These are phyloP conservation scores for Spongia lamella DNA, from an alignment of 37 sponge, comb jelly and placozoan genomes.

Conservation along the genomic window DNA sequence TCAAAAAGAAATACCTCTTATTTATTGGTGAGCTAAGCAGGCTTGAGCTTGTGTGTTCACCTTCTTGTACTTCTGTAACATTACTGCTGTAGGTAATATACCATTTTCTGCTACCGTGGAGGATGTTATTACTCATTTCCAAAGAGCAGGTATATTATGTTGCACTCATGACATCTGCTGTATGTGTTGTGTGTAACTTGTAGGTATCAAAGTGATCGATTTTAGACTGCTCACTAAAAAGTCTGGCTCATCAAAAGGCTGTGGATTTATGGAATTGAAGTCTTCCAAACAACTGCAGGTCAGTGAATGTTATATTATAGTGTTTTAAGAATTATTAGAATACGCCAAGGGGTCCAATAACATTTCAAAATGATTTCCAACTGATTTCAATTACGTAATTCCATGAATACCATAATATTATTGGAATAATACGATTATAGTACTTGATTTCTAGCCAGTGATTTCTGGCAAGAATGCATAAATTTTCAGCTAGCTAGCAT, in stretches of 20 bases:
- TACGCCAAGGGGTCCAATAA: too few relatives aligned
- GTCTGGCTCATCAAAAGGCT: constrained; percentile 65
- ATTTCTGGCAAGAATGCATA: too few relatives aligned
- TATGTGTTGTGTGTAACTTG: too few relatives aligned
- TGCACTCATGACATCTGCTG: not conserved
- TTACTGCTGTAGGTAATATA: constrained; percentile 54
- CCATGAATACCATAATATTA: too few relatives aligned
- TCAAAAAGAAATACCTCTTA: constrained; percentile 47
- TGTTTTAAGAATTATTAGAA: too few relatives aligned
- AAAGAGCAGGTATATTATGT: constrained; percentile 16
- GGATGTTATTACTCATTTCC: constrained; percentile 57
- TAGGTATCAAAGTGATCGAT: constrained; percentile 39
- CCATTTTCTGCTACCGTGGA: constrained; percentile 51
- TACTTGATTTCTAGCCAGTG: too few relatives aligned
- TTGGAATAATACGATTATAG: too few relatives aligned
- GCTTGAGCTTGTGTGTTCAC: not conserved
- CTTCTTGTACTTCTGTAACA: not conserved
- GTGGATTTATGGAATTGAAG: constrained; percentile 68
- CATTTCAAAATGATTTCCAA: too few relatives aligned
- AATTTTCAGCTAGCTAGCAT: too few relatives aligned
- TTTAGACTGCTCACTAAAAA: constrained; percentile 61
- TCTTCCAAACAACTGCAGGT: constrained; percentile 46
- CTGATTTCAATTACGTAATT: too few relatives aligned
- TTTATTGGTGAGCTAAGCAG: constrained; percentile 38
- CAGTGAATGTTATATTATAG: not conserved